phyloP scores from a whole-genome alignment of 2,113 vertebrate genomes.

The Acinonyx jubatus region DNA sequence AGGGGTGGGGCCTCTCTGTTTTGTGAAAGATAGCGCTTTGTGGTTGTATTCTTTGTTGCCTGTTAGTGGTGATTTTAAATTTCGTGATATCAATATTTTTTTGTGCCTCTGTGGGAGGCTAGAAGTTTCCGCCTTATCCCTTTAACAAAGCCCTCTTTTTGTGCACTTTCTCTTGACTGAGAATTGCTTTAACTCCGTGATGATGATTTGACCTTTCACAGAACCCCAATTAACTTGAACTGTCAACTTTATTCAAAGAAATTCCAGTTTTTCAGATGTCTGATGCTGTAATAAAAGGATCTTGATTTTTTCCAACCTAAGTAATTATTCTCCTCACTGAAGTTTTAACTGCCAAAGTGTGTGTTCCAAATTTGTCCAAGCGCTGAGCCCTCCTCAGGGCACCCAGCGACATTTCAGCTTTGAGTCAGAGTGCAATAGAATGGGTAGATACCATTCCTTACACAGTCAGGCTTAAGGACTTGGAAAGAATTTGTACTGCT shows the following conservation, averaged over 20 bases:
- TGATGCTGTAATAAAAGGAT: conserved; percentile 24
- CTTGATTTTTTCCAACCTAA: not conserved
- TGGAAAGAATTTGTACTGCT: not conserved
- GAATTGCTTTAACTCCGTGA: conserved; percentile 46
- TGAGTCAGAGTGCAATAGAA: not conserved
- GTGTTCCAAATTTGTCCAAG: conserved; percentile 9
- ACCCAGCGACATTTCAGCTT: not conserved
- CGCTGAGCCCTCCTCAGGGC: not conserved
- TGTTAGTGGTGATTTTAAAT: conserved; percentile 47
- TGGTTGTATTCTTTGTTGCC: conserved; percentile 48
- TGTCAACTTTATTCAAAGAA: conserved; percentile 57
- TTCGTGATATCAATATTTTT: conserved; percentile 44
- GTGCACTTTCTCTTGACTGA: conserved; percentile 48
- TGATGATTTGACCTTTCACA: conserved; percentile 63
- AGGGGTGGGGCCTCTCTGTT: not conserved
- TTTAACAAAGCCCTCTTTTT: conserved; percentile 53
- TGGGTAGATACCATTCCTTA: not conserved
- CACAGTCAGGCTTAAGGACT: not conserved
- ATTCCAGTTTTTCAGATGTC: conserved; percentile 52
- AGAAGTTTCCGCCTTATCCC: conserved; percentile 46
- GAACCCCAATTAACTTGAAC: conserved; percentile 52
- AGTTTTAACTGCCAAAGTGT: not conserved
- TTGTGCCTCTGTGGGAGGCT: conserved; percentile 45
- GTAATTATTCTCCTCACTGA: conserved; percentile 29
- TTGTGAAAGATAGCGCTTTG: conserved; percentile 9